A percentile compares a stretch with the other conserved stretches of the same genome.
These are phyloP conservation scores for Amphiprion clarkii DNA, from an alignment of 2,797 vertebrate genomes.

Conservation along the genomic window DNA sequence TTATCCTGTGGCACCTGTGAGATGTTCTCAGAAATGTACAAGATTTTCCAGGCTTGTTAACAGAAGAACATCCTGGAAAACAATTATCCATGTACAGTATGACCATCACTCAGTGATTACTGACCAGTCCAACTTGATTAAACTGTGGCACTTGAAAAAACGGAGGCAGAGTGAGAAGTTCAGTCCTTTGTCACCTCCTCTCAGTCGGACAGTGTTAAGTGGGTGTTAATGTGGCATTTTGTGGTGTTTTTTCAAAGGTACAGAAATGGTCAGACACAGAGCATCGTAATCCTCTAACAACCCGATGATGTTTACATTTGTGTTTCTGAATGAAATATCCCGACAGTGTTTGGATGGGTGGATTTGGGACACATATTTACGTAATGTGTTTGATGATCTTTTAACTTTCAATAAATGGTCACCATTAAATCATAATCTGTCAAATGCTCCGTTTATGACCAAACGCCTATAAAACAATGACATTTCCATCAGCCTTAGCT, in stretches of 20 bases:
- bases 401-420: background rate
- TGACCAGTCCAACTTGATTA: no score
- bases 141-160: background rate
- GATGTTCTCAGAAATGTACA: constrained; percentile 15
- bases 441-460: background rate
- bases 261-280: constrained; percentile 8
- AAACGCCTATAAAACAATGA: background rate
- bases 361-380: no score
- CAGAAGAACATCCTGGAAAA: constrained; percentile 2
- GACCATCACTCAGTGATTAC: background rate
- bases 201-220: background rate
- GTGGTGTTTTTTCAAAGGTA: background rate
- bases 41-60: constrained; percentile 4
- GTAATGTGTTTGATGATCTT: background rate
- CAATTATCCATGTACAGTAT: background rate
- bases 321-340: no score
- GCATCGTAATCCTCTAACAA: background rate
- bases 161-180: no score
- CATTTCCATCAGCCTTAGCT: background rate
- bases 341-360: no score
- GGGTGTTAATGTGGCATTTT: background rate
- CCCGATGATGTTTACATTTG: no score
- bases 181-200: background rate
- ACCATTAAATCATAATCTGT: background rate
- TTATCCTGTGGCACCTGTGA: constrained; percentile 15